These are phyloP conservation scores for Squalus acanthias DNA, from an alignment of 2,797 vertebrate species.

Conservation along the genomic window DNA sequence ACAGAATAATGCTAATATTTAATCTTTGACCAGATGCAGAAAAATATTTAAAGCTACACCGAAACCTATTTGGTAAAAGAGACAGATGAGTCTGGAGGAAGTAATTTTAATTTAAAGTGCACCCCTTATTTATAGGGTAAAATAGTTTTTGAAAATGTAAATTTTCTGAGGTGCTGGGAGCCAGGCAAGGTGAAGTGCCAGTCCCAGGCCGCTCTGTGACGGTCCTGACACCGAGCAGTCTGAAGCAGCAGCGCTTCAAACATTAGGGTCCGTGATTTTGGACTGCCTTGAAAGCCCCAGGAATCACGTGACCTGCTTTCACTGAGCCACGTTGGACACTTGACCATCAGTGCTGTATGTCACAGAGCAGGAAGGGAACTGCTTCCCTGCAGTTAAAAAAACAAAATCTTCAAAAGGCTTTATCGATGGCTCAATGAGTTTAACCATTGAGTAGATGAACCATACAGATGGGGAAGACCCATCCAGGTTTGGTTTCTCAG, in stretches of 20 bases:
- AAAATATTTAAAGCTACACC: neutral
- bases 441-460: no score
- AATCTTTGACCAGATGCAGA: neutral
- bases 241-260: neutral
- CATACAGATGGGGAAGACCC: no score
- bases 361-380: neutral
- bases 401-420: no score
- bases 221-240: neutral
- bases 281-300: no score
- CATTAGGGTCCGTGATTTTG: no score
- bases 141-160: neutral
- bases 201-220: neutral
- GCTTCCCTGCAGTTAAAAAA: neutral
- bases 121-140: neutral
- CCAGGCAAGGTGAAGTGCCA: neutral
- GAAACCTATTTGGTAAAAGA: neutral
- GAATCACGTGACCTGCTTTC: no score
- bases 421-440: no score
- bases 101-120: neutral
- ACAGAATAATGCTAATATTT: neutral
- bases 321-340: no score
- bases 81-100: neutral
- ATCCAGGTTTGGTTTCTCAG: no score
- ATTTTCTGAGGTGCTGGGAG: no score
- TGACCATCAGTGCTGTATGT: no score